Evolutionary conservation across 2,113 vertebrate species (phyloP), one percentile per base, ranked within the genome.

Genomic region (Calonectris borealis): DNA sequence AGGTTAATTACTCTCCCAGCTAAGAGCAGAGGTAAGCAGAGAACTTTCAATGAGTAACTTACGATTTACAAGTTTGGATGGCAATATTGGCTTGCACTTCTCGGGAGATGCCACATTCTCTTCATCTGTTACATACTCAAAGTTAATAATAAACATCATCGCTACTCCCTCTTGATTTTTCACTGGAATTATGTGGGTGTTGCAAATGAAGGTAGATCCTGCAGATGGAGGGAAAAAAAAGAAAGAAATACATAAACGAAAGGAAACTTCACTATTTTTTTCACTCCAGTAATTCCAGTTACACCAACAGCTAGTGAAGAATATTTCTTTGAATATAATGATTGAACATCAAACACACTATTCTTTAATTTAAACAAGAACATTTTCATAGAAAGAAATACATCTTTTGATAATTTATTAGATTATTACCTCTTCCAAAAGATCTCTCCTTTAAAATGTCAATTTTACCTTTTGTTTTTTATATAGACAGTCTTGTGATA

Each of bases 61-160:
- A 99, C 99, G 98, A 95, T 99, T 99, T 96, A 99, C 98, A 87
- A 98, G 97, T 98, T 99, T 99, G 97, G 99, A 98, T 49, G 99
- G 98, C 42, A 99, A 98, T 21, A 99, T 98, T 49, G 98, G 98
- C 97, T 99, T 99, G 97, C 98, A 97, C 79, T 98, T 99, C 97
- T 99, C 99, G 2, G 98, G 98, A 61, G 99, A 99, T 89, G 97
- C 95, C 79, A 98, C 98, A 83, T 98, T 99, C 65, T 99, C 99
- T 71, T 99, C 98, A 84, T 99, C 99, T 62, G 98, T 97, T 57
- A 99, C 98, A 31, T 99, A 98, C 52, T 99, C 99, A 94, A 99
- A 99, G 96, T 99, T 99, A 92, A 99, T 98, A 97, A 99, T 99
- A 96, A 99, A 99, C 99, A 99, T 99, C 99, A 99, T 99, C 85